Base-by-base conservation (phyloP, 2,888 invertebrate genomes). In the Drosophila tanythrix region DNA sequence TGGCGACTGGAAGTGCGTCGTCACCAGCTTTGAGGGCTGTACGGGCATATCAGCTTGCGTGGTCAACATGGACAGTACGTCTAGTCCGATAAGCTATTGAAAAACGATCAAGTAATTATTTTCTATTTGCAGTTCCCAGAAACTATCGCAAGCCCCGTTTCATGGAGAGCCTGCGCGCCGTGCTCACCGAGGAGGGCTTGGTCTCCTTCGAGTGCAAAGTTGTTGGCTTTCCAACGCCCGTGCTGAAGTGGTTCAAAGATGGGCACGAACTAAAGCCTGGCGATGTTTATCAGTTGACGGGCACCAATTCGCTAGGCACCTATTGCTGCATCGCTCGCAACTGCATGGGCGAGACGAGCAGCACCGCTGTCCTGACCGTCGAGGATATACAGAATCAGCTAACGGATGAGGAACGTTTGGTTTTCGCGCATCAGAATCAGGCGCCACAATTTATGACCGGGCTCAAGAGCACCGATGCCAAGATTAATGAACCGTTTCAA, bases 201-300 rank as follows among this genome's bases (percentile, higher is more conserved):
- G 98, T 98, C 1, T 98, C 98, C 0, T 98, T 98, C 91, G 98
- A 98, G 91, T 98, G 98, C 92, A 98, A 98, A 93, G 98, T 98
- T 0, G 97, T 98, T 3, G 98, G 98, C 3, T 98, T 97, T 82
- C 98, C 98, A 0, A 98, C 98, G 0, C 98, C 98, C 0, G 94
- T 96, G 58, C 94, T 98, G 1, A 95, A 96, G 89, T 98, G 98
- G 98, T 98, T 97, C 93, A 98, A 98, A 93, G 98, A 98, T 92
- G 97, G 97, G 0, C 97, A 97, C 91, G 98, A 98, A 91, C 93
- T 99, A 50, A 97, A 97, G 91, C 98, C 98, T 0, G 98, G 98
- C 11, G 98, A 98, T 92, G 98, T 98, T 8, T 98, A 98, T 93
- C 98, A 98, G 91, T 94, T 98, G 21, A 97, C 97, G 0, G 98